A percentile compares a stretch with the other conserved stretches of the same genome.
These are phyloP conservation scores for Linurgus olivaceus DNA, from an alignment of 2,797 vertebrate species.

Conservation along the genomic window DNA sequence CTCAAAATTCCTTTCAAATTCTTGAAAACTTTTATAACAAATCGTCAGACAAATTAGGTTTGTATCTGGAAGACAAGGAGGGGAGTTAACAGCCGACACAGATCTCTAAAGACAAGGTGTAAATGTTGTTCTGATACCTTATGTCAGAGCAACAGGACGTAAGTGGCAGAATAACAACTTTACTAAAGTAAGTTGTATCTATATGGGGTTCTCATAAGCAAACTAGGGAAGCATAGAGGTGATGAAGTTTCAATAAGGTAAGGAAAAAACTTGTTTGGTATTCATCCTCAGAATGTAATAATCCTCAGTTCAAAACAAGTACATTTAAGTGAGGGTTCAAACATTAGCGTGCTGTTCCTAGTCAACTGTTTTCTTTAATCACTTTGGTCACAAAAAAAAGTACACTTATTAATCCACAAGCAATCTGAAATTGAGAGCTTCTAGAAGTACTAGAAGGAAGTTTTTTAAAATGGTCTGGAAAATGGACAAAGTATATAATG, in stretches of 20 bases:
- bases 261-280: not conserved
- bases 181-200: not conserved
- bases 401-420: not conserved
- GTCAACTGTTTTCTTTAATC: not conserved
- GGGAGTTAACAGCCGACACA: not conserved
- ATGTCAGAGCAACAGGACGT: not conserved
- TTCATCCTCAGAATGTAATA: not conserved
- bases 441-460: not conserved
- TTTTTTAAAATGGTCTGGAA: not conserved
- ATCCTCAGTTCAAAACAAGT: not conserved
- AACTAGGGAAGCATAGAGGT: not conserved
- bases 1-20: not conserved
- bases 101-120: not conserved
- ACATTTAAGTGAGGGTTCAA: not conserved
- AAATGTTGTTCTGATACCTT: not conserved
- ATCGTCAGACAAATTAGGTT: not conserved
- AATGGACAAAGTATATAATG: not conserved
- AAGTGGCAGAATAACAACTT: not conserved
- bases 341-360: not conserved
- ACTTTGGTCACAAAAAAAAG: not conserved
- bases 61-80: not conserved
- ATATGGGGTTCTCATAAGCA: not conserved
- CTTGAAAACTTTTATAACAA: not conserved
- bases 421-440: not conserved
- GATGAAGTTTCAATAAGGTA: not conserved